phyloP scores from a whole-genome alignment of 2,113 vertebrate species.

The Lepidothrix coronata region DNA sequence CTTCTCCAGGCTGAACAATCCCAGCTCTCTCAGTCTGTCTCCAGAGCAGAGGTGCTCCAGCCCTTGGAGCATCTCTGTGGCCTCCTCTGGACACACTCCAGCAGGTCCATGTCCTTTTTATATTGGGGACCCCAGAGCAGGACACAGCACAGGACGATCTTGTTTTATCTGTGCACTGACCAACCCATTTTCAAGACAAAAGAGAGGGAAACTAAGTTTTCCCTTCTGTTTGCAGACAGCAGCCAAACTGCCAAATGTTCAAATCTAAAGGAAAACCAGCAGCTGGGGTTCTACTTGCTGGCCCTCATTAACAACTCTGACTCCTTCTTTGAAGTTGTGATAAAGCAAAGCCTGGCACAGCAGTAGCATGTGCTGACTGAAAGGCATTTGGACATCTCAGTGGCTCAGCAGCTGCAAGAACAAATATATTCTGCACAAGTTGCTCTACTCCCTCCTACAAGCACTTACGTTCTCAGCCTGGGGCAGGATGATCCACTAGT shows the following conservation, averaged over 20 bases:
- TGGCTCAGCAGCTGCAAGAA: neutral
- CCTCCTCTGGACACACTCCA: neutral
- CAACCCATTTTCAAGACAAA: neutral
- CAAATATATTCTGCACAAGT: neutral
- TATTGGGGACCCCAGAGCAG: neutral
- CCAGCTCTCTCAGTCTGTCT: neutral
- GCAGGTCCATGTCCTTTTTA: neutral
- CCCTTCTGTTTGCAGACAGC: neutral
- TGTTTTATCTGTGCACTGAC: neutral
- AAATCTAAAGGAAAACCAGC: neutral
- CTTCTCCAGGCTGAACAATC: neutral
- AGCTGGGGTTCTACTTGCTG: neutral
- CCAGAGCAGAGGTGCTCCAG: neutral
- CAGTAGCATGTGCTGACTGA: neutral
- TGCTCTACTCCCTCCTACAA: neutral
- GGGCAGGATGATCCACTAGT: neutral
- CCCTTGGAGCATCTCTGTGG: neutral
- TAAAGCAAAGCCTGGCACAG: neutral
- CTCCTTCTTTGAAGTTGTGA: neutral
- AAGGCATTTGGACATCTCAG: neutral
- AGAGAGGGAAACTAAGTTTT: neutral
- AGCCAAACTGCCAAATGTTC: neutral
- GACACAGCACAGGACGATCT: neutral
- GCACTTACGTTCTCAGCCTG: neutral
- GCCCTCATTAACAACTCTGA: neutral